phyloP scores from a whole-genome alignment of 2,888 invertebrate genomes.

The Rhyacophila evoluta region DNA sequence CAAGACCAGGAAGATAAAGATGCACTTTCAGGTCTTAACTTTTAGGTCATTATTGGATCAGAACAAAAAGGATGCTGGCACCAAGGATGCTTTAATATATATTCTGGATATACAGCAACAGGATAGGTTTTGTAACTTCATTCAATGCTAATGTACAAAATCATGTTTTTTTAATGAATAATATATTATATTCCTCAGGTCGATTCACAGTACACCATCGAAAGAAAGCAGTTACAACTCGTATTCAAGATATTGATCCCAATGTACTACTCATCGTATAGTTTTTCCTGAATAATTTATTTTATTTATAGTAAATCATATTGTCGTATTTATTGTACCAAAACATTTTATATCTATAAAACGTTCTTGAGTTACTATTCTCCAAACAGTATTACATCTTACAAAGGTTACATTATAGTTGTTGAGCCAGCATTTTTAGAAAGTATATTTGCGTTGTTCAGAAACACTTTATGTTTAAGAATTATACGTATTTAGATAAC shows the following conservation, averaged over 20 bases:
- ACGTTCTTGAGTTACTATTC: neutral
- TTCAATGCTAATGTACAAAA: too few species aligned
- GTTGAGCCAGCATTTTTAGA: neutral
- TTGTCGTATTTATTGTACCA: slow-evolving; percentile 9
- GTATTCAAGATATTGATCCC: slow-evolving; percentile 52
- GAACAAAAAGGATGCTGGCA: too few species aligned
- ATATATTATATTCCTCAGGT: slow-evolving; percentile 46
- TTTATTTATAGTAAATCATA: neutral
- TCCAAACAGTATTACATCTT: neutral
- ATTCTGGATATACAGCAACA: too few species aligned
- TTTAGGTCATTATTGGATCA: too few species aligned
- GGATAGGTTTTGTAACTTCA: too few species aligned
- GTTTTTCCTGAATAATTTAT: slow-evolving; percentile 12
- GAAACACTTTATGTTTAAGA: neutral
- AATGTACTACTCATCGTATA: neutral
- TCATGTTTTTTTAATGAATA: slow-evolving; percentile 17
- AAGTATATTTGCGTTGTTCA: neutral
- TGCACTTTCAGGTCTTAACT: too few species aligned
- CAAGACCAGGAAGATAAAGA: too few species aligned
- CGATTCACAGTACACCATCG: slow-evolving; percentile 53
- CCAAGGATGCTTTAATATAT: too few species aligned
- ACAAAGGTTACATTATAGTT: slow-evolving; percentile 11
- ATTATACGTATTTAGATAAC: neutral
- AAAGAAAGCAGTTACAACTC: slow-evolving; percentile 53
- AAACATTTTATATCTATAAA: slow-evolving; percentile 8